A percentile compares a stretch with the other conserved stretches of the same genome.
phyloP scores from a whole-genome alignment of 2,888 invertebrate species.

The Drosophila villosipedis region DNA sequence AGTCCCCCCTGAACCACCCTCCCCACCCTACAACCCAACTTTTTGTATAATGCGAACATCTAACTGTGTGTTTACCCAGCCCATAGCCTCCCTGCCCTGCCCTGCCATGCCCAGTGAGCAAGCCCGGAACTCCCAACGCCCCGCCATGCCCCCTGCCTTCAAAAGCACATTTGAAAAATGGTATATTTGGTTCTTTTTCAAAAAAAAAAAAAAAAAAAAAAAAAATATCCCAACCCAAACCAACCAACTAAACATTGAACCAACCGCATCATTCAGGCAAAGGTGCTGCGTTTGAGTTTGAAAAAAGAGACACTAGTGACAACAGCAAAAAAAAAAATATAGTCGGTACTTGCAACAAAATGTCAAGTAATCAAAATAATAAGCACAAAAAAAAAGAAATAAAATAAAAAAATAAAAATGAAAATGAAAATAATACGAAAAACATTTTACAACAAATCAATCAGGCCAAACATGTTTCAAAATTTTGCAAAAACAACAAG shows the following conservation, averaged over 20 bases:
- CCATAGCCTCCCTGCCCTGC: background rate
- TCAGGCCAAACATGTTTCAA: constrained; percentile 86
- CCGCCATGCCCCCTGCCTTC: constrained; percentile 12
- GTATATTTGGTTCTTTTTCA: constrained; percentile 50
- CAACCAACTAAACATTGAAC: constrained; percentile 36
- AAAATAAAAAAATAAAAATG: constrained; percentile 41
- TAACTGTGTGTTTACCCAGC: constrained; percentile 38
- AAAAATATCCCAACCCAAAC: constrained; percentile 2
- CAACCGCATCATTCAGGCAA: constrained; percentile 69
- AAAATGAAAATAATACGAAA: constrained; percentile 56
- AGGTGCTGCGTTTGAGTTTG: constrained; percentile 81
- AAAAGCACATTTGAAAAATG: constrained; percentile 46
- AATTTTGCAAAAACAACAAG: constrained; percentile 76
- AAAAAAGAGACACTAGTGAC: constrained; percentile 86
- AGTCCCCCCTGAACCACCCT: background rate
- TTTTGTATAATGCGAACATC: constrained; percentile 31
- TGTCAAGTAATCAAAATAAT: constrained; percentile 55
- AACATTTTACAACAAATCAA: constrained; percentile 83
- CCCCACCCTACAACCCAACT: background rate
- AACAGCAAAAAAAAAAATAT: constrained; percentile 60
- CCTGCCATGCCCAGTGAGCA: constrained; percentile 3
- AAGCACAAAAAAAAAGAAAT: constrained; percentile 37
- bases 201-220: background rate
- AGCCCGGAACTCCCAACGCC: constrained; percentile 14
- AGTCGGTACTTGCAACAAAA: constrained; percentile 57